These are phyloP conservation scores for Sphenodon punctatus DNA, from an alignment of 2,797 vertebrate species.

Conservation along the genomic window DNA sequence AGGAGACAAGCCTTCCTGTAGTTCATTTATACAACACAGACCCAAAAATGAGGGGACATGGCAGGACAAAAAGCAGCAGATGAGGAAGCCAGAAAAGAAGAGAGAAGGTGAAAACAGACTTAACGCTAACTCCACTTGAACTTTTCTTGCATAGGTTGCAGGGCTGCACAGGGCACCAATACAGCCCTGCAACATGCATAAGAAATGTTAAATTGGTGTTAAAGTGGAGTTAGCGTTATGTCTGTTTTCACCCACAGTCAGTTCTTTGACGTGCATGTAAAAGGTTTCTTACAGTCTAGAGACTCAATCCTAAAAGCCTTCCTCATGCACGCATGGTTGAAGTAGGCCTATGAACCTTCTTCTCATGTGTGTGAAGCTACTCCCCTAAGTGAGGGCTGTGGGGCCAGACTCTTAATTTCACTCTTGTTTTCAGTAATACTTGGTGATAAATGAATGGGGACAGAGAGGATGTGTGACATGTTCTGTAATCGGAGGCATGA, in stretches of 20 bases:
- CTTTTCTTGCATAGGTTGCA: no score
- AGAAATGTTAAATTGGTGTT: no score
- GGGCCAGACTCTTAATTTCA: not conserved
- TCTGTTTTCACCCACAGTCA: no score
- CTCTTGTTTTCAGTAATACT: not conserved
- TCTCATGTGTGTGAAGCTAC: rapidly evolving
- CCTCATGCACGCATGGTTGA: not conserved
- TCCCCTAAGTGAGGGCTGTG: not conserved
- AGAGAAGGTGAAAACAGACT: no score
- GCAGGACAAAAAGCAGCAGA: not conserved
- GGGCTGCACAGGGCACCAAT: no score
- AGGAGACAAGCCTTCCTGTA: not conserved
- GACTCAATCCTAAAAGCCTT: not conserved
- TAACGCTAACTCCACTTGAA: no score
- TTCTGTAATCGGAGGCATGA: not conserved
- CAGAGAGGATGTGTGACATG: not conserved
- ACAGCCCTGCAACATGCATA: no score
- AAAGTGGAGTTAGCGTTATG: no score
- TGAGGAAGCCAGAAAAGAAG: not conserved
- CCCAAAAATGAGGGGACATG: not conserved
- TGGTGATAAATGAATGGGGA: not conserved
- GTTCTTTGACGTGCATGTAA: not conserved
- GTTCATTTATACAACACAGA: not conserved
- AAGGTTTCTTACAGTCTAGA: not conserved
- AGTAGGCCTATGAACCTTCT: not conserved